Evolutionary conservation across 2,888 invertebrate genomes (phyloP), one percentile per base, ranked within the genome.

Genomic region (Pammene aurita): DNA sequence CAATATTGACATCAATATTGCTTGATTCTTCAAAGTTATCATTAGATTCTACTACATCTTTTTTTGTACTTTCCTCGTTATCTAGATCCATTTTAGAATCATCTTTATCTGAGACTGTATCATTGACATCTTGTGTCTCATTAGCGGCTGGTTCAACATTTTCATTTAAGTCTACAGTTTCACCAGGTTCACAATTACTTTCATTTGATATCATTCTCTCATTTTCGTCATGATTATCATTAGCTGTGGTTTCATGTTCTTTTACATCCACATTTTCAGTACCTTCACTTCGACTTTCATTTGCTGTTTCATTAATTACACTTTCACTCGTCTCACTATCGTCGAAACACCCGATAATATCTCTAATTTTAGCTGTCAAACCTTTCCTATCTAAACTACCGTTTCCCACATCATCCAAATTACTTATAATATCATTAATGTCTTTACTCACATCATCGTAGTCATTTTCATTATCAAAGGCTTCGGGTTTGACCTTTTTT

Each of bases 361-460:
- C 58, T 34, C 65, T 69, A 11, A 69, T 46, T 14, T 38, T 58
- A 38, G 64, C 55, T n/a, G 71, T 71, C 10, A 71, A 70, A 13
- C 66, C 62, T 2, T 67, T 71, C 7, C 73, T 71, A 52, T 68
- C 73, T 41, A 58, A 50, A 11, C 56, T 26, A n/a, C 16, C 73
- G 67, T 44, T 74, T 62, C 9, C 73, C 70, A 63, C 66, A 11
- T 75, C 74, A 18, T 79, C 72, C 0, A 87, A 74, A 71, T 82
- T 82, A 70, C 78, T 75, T 6, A 86, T 84, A 14, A 86, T 81
- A 72, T 73, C 82, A 71, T 80, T 72, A 11, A 84, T 82, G 67
- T 81, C 75, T 5, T 56, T 75, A 0, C 74, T 76, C 0, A 81
- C 73, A 35, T 72, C 75, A 65, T 80, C 77, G 0, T 62, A 70